Evolutionary conservation across 2,797 vertebrate species (phyloP).

Genomic region (Tadarida brasiliensis): DNA sequence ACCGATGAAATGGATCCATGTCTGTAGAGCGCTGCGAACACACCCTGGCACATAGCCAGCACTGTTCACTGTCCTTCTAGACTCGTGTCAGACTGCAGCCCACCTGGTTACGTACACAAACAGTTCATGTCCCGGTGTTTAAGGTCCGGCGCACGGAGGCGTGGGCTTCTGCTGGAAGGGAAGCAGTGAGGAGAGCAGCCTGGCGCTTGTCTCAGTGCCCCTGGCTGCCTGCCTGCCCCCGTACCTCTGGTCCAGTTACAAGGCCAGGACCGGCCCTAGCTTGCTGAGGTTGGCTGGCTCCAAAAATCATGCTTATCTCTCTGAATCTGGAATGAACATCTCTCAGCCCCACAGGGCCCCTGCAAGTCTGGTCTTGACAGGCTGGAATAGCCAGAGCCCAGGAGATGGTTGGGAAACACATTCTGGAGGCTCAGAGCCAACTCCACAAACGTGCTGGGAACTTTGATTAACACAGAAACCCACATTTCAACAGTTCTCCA

Average conservation of each 20-base stretch:
- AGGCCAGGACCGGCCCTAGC: neutral
- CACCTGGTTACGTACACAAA: neutral
- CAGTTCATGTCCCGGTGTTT: neutral
- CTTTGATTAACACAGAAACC: constrained; percentile 59
- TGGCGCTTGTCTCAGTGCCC: accelerated
- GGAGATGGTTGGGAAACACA: constrained; percentile 77
- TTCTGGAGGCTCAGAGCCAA: constrained; percentile 77
- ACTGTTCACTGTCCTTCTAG: neutral
- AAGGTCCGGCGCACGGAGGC: neutral
- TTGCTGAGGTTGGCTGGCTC: neutral
- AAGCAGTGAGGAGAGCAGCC: neutral
- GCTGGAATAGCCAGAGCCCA: constrained; percentile 75
- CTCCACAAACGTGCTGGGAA: constrained; percentile 72
- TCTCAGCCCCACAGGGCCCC: neutral
- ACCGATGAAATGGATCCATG: neutral
- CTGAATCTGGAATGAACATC: constrained; percentile 57
- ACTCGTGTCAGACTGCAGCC: neutral
- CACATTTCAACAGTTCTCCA: constrained; percentile 60
- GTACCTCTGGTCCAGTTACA: neutral
- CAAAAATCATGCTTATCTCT: neutral
- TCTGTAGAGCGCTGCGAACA: neutral
- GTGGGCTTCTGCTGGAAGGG: neutral
- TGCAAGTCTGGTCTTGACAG: constrained; percentile 73
- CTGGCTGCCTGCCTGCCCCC: neutral
- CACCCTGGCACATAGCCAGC: neutral